Percentiles rank a stretch among this genome's conserved stretches.
Evolutionary conservation across 2,888 invertebrate genomes (phyloP).

Genomic region (Oxycera nigricornis): DNA sequence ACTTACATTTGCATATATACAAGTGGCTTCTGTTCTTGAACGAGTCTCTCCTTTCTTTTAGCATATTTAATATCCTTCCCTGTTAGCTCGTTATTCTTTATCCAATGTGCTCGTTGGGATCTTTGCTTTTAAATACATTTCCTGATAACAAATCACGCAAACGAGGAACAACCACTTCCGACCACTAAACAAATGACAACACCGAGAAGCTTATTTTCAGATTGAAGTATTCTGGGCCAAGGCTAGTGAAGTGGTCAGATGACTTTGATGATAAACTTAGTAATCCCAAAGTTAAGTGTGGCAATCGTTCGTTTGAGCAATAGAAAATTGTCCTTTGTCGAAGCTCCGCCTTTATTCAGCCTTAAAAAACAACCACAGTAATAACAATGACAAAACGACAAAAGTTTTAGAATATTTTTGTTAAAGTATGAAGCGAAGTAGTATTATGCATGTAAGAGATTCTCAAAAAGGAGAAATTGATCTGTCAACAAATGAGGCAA

Average conservation of each 20-base stretch:
- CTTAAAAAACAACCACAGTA: background rate
- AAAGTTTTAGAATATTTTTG: no score
- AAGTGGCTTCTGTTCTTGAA: background rate
- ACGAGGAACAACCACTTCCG: conserved; percentile 2
- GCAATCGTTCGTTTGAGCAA: background rate
- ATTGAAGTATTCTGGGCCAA: background rate
- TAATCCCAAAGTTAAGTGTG: conserved; percentile 3
- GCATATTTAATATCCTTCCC: background rate
- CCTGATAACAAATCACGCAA: conserved; percentile 28
- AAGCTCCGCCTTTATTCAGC: background rate
- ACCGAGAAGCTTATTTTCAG: conserved; percentile 9
- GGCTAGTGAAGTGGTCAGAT: background rate
- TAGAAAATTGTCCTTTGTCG: conserved; percentile 3
- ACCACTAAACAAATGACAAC: background rate
- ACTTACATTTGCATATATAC: background rate
- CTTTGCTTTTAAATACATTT: conserved; percentile 6
- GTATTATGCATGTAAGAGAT: no score
- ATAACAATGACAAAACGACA: no score
- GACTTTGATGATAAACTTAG: conserved; percentile 9
- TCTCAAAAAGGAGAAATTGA: no score
- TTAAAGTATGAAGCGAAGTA: no score
- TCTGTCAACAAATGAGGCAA: no score
- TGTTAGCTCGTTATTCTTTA: background rate
- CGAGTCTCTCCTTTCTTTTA: background rate
- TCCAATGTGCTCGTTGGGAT: no score